Evolutionary conservation across 2,113 vertebrate species (phyloP).

Genomic region (Trogon melanurus): DNA sequence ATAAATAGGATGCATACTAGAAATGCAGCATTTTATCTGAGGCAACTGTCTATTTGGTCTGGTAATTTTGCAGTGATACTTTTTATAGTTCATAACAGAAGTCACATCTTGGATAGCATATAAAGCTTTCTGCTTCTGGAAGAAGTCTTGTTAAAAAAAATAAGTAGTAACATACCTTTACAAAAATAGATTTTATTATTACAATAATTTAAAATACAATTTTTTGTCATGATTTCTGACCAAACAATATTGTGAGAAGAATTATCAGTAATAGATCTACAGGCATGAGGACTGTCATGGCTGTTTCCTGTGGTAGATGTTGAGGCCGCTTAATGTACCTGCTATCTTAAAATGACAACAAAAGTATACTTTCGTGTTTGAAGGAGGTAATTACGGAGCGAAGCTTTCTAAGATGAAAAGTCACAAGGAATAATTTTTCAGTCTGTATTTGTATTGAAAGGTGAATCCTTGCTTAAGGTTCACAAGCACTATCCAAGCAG

Average conservation of each 20-base stretch:
- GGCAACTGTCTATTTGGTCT: background rate
- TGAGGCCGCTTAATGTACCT: background rate
- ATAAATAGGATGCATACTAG: background rate
- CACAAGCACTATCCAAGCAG: background rate
- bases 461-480: background rate
- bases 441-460: background rate
- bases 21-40: background rate
- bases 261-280: background rate
- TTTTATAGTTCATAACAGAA: background rate
- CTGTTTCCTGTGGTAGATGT: background rate
- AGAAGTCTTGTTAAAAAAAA: background rate
- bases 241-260: background rate
- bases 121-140: background rate
- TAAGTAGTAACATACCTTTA: slow-evolving; percentile 7
- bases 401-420: background rate
- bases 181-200: slow-evolving; percentile 67
- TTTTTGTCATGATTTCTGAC: background rate
- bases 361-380: background rate
- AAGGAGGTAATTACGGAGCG: background rate
- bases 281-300: background rate
- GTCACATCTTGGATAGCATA: background rate
- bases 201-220: slow-evolving; percentile 42
- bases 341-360: background rate
- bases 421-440: background rate
- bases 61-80: background rate